phyloP scores from a whole-genome alignment of 2,113 vertebrate genomes.

The Alosa alosa region DNA sequence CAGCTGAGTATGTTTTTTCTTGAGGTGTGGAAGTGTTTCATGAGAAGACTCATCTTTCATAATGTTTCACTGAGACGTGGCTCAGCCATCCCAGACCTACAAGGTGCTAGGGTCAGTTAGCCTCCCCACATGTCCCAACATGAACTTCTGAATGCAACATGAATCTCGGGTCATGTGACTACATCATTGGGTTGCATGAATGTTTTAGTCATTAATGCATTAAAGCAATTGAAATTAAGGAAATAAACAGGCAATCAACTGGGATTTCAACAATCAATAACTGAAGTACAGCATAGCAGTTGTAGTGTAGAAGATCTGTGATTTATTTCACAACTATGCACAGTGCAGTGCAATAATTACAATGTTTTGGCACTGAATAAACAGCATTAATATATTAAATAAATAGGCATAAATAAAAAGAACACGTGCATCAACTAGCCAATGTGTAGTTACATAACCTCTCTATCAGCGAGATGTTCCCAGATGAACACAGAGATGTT shows the following conservation, averaged over 20 bases:
- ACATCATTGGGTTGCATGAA: slow-evolving; percentile 14
- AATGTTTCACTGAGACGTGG: not conserved
- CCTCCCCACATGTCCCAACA: slow-evolving; percentile 24
- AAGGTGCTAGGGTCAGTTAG: not conserved
- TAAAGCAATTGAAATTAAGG: not conserved
- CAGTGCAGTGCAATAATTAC: not conserved
- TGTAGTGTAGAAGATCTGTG: not conserved
- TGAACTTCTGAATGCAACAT: too few species aligned
- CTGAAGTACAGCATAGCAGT: not conserved
- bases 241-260: not conserved
- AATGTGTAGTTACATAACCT: not conserved
- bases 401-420: not conserved
- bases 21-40: not conserved
- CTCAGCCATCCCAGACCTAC: not conserved
- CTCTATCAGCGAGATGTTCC: not conserved
- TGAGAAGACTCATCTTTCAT: not conserved
- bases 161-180: not conserved
- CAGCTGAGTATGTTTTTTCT: not conserved
- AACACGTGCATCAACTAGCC: not conserved
- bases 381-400: not conserved
- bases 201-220: not conserved
- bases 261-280: not conserved
- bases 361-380: not conserved
- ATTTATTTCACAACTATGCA: not conserved
- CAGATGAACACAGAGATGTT: not conserved